Conservation (phyloP, 2,797 vertebrate species). For the Falco rusticolus region DNA sequence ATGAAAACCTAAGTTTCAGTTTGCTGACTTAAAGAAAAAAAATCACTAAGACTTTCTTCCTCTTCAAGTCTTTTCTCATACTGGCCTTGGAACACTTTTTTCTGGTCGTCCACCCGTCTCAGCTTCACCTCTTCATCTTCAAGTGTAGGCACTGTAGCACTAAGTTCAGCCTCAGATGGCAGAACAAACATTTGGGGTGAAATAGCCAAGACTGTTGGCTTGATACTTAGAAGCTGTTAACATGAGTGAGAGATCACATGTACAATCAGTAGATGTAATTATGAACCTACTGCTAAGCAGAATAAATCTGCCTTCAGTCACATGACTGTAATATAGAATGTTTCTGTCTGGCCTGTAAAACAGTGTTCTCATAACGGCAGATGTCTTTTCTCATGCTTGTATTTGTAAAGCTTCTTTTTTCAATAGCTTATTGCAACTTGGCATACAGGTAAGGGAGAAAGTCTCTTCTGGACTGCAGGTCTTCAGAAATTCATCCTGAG, state of each 20-base stretch:
- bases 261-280: background rate
- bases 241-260: background rate
- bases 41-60: slow-evolving; percentile 74
- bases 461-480: background rate
- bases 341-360: background rate
- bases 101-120: background rate
- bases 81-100: background rate
- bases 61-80: background rate
- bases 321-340: background rate
- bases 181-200: background rate
- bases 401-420: background rate
- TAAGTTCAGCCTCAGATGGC: background rate
- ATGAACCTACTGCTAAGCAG: background rate
- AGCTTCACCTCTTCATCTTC: background rate
- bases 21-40: background rate
- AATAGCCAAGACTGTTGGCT: no score
- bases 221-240: background rate
- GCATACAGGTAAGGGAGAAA: background rate
- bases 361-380: background rate
- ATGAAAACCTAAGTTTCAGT: background rate
- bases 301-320: background rate
- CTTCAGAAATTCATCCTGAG: background rate
- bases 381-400: background rate
- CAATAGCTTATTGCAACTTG: background rate
- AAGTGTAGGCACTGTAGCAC: background rate